Conservation (phyloP, 2,888 invertebrate species). For the Nemotelus pantherinus region DNA sequence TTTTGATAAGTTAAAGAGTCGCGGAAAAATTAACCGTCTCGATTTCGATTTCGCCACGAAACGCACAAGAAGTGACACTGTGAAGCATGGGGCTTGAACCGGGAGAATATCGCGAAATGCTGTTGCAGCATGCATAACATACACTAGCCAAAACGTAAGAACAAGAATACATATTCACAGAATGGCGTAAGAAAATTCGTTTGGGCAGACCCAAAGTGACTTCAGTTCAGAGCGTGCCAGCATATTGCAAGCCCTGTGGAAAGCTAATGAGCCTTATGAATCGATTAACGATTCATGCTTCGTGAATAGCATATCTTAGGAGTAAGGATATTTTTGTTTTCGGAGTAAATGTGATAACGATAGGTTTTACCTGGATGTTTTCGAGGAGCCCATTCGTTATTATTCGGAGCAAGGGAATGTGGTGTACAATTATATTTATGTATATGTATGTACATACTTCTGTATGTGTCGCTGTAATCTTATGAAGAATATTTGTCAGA, state of each 20-base stretch:
- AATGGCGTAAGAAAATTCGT: too few species aligned
- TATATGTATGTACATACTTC: too few species aligned
- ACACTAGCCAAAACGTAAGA: too few species aligned
- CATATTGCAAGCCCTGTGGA: conserved; percentile 19
- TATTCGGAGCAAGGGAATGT: too few species aligned
- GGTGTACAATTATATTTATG: too few species aligned
- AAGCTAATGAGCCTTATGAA: conserved; percentile 43
- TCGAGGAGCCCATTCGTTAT: background rate
- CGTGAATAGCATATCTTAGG: conserved; percentile 39
- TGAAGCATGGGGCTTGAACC: background rate
- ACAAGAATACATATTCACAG: too few species aligned
- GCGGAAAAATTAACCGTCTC: conserved; percentile 31
- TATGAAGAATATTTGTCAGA: too few species aligned
- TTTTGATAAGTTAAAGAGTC: conserved; percentile 37
- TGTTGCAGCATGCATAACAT: too few species aligned
- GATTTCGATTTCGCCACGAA: background rate
- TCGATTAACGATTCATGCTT: conserved; percentile 44
- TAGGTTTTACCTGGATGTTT: conserved; percentile 9
- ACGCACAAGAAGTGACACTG: background rate
- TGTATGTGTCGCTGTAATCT: too few species aligned
- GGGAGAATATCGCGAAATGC: background rate
- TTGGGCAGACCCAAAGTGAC: conserved; percentile 8
- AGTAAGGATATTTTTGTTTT: conserved; percentile 14
- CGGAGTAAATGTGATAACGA: background rate
- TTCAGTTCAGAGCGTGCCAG: conserved; percentile 15